Evolutionary conservation across 2,113 vertebrate species (phyloP), one percentile per base, ranked within the genome.

Genomic region (Accipiter cooperii): DNA sequence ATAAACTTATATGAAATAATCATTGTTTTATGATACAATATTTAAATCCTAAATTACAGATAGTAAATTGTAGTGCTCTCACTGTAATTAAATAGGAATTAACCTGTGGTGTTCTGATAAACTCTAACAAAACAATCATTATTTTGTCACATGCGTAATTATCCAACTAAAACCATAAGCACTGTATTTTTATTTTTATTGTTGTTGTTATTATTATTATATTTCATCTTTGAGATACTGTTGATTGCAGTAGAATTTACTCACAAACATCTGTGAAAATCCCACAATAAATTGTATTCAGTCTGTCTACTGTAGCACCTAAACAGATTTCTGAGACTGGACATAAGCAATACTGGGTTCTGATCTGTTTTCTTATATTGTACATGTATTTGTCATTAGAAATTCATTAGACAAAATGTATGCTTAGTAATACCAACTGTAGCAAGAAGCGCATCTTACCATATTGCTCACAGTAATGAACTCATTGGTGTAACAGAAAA

Each of bases 51-150:
- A n/a, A 94, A 90, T 85, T 80, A 42, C 31, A 65, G 34, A 55
- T 89, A 90, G 40, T 34, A 78, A 94, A 82, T 86, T 13, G 13
- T 44, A 61, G 16, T 28, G 58, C 7, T 87, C 17, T 74, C n/a
- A 63, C 28, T 46, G 38, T 69, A 92, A 93, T 89, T 93, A 91
- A 84, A 81, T 46, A 80, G 26, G n/a, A 94, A 93, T 87, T 89
- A 92, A 84, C 63, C 51, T 84, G 19, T 76, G 21, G 24, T 82
- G 19, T 78, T 92, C 24, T 87, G 66, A 91, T 93, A 58, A 93
- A 69, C 54, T 84, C 71, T 87, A 28, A 18, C 5, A 89, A 83
- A 84, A 6, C 7, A 89, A 69, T 65, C 0, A 55, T 78, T 89
- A 46, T 61, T 80, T 90, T 76, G 25, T 64, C 42, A 81, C 6